These are phyloP conservation scores for Eutrigla gurnardus DNA, from an alignment of 2,797 vertebrate genomes.

Conservation along the genomic window DNA sequence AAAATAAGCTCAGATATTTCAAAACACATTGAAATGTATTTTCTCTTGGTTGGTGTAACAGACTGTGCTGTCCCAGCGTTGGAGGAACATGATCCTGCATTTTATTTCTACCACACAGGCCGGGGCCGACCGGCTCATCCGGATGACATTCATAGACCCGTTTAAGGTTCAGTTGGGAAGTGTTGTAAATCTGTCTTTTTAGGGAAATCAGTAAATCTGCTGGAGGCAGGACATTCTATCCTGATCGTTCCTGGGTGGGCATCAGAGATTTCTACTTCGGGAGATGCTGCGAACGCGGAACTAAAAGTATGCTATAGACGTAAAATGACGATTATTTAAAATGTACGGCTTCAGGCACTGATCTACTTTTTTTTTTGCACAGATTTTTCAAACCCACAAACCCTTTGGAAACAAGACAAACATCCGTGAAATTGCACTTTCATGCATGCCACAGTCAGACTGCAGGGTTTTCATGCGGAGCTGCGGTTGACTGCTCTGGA, in stretches of 20 bases:
- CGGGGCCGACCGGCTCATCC: conserved; percentile 38
- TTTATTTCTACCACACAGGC: conserved; percentile 35
- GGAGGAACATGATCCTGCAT: conserved; percentile 44
- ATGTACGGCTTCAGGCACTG: background rate
- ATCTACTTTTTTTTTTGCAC: background rate
- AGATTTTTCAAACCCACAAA: background rate
- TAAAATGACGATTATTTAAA: background rate
- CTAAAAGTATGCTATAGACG: conserved; percentile 7
- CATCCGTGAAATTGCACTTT: background rate
- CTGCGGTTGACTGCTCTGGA: background rate
- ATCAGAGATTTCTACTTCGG: conserved; percentile 26
- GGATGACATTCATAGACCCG: conserved; percentile 50
- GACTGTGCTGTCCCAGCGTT: conserved; percentile 42
- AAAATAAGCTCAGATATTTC: conserved; percentile 26
- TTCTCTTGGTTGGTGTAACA: conserved; percentile 46
- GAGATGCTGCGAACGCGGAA: conserved; percentile 14
- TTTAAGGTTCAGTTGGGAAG: conserved; percentile 53
- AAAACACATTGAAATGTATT: conserved; percentile 60
- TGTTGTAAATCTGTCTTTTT: conserved; percentile 65
- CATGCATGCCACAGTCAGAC: background rate
- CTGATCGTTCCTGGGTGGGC: conserved; percentile 35
- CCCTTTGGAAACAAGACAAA: conserved; percentile 4
- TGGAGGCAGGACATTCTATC: conserved; percentile 39
- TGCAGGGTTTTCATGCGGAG: background rate
- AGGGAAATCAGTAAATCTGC: conserved; percentile 64